These are phyloP conservation scores for Eubucco bourcierii DNA, from an alignment of 2,113 vertebrate species.

Conservation along the genomic window DNA sequence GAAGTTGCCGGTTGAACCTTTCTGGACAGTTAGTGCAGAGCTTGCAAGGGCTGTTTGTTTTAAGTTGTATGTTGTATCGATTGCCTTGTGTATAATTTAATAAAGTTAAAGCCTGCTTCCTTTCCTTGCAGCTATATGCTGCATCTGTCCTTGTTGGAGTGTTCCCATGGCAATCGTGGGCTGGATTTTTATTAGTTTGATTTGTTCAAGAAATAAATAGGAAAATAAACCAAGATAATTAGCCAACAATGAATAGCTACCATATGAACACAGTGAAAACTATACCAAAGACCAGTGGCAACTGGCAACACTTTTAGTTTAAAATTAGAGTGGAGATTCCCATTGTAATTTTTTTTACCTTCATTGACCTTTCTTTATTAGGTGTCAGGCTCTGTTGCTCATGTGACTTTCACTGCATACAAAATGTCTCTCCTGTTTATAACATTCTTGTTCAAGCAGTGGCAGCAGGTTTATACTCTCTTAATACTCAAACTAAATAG, in stretches of 20 bases:
- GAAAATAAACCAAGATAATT: constrained; percentile 78
- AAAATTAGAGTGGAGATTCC: not conserved
- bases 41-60: constrained; percentile 50
- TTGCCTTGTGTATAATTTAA: constrained; percentile 64
- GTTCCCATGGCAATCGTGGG: constrained; percentile 69
- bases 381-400: not conserved
- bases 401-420: not conserved
- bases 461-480: not conserved
- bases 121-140: constrained; percentile 41
- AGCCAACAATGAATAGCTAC: constrained; percentile 72
- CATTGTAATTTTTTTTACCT: not conserved
- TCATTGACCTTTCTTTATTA: not conserved
- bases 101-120: constrained; percentile 60
- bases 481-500: not conserved
- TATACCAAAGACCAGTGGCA: constrained; percentile 41
- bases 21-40: not conserved
- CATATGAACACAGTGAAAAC: constrained; percentile 58
- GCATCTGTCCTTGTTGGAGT: constrained; percentile 75
- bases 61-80: constrained; percentile 70
- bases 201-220: constrained; percentile 80
- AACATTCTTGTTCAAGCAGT: not conserved
- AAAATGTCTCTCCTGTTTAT: not conserved
- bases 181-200: constrained; percentile 79
- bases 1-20: not conserved
- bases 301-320: constrained; percentile 2